Percentiles rank a stretch among this genome's conserved stretches.
phyloP scores from a whole-genome alignment of 2,113 vertebrate genomes.

The Oryzias melastigma region DNA sequence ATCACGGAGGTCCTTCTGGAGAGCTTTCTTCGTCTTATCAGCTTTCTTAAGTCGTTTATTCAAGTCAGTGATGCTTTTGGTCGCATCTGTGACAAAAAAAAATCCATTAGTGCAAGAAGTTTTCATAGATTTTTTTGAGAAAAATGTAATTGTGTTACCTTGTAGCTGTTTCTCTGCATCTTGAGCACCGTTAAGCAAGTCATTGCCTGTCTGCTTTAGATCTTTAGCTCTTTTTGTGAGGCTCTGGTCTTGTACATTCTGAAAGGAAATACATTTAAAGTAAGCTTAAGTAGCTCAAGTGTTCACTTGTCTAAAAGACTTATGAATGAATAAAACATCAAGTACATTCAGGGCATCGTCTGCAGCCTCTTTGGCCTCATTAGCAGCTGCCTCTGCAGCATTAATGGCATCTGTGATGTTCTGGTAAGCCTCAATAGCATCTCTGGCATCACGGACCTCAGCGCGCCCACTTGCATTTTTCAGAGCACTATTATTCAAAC shows the following conservation, averaged over 20 bases:
- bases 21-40: slow-evolving; percentile 74
- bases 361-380: slow-evolving; percentile 82
- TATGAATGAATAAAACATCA: not conserved
- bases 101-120: not conserved
- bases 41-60: slow-evolving; percentile 73
- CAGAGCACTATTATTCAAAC: slow-evolving; percentile 75
- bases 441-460: slow-evolving; percentile 83
- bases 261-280: not conserved
- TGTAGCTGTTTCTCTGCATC: slow-evolving; percentile 68
- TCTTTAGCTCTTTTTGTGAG: slow-evolving; percentile 80
- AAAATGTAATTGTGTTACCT: slow-evolving; percentile 67
- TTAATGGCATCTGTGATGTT: slow-evolving; percentile 88
- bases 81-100: slow-evolving; percentile 69
- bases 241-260: slow-evolving; percentile 83
- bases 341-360: slow-evolving; percentile 82
- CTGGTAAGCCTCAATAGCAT: slow-evolving; percentile 88
- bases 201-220: slow-evolving; percentile 74
- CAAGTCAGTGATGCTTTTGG: slow-evolving; percentile 69
- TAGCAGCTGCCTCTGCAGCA: slow-evolving; percentile 86
- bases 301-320: too few relatives aligned
- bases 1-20: slow-evolving; percentile 75
- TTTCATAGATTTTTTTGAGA: not conserved
- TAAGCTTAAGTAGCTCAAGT: not conserved
- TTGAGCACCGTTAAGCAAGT: slow-evolving; percentile 74
- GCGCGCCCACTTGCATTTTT: slow-evolving; percentile 78